A percentile compares a stretch with the other conserved stretches of the same genome.
phyloP scores from a whole-genome alignment of 92 coral and sea anemone species.

The Virgularia gustaviana region DNA sequence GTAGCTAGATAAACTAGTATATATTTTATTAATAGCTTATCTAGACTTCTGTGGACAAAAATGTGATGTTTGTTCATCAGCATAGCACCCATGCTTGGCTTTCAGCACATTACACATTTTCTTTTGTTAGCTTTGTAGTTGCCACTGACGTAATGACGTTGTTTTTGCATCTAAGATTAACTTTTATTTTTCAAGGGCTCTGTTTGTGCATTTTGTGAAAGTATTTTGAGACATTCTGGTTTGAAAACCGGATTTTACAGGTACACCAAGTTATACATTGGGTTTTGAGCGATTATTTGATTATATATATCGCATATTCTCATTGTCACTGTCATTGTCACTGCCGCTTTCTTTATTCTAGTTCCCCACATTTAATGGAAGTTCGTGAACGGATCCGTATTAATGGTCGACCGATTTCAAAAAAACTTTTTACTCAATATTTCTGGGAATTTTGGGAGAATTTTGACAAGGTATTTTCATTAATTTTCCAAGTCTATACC shows the following conservation, averaged over 20 bases:
- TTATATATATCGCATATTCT: neutral
- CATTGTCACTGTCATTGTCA: neutral
- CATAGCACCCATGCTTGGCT: too few relatives aligned
- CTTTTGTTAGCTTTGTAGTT: too few relatives aligned
- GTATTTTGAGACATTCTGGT: conserved; percentile 69
- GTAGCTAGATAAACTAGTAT: too few relatives aligned
- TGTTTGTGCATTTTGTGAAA: conserved; percentile 92
- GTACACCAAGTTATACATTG: too few relatives aligned
- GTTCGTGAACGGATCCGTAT: conserved; percentile 90
- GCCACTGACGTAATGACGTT: too few relatives aligned
- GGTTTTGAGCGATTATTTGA: neutral
- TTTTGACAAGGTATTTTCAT: conserved; percentile 43
- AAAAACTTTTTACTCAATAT: conserved; percentile 76
- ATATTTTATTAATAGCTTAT: too few relatives aligned
- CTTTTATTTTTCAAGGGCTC: conserved; percentile 75
- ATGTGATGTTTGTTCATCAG: too few relatives aligned
- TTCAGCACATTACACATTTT: too few relatives aligned
- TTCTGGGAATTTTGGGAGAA: conserved; percentile 91
- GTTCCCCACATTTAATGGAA: conserved; percentile 94
- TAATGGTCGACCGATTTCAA: conserved; percentile 74
- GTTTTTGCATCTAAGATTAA: too few relatives aligned
- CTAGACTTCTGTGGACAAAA: too few relatives aligned
- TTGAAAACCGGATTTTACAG: conserved; percentile 93
- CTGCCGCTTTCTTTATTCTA: neutral
- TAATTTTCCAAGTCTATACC: conserved; percentile 42